Evolutionary conservation across 1,140 invertebrate species (phyloP).

Genomic region (Octopus sinensis): DNA sequence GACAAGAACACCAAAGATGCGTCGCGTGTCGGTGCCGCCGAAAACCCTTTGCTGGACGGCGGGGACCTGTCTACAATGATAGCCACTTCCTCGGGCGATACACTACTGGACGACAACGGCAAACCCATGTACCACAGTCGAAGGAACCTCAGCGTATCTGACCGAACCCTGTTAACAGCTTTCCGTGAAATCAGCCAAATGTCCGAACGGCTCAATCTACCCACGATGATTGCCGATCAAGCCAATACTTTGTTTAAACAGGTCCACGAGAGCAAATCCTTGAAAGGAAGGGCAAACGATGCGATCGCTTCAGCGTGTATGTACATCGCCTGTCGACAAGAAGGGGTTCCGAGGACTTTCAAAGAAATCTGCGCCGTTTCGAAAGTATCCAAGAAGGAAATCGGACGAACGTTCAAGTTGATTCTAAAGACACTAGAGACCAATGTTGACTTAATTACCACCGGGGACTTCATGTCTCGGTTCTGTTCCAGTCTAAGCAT

Average conservation of each 20-base stretch:
- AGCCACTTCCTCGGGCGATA: constrained; percentile 77
- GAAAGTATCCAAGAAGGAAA: constrained; percentile 99
- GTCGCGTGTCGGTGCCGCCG: constrained; percentile 88
- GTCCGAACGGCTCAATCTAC: constrained; percentile 95
- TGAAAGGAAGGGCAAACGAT: constrained; percentile 93
- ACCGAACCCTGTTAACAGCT: constrained; percentile 89
- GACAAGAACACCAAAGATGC: constrained; percentile 95
- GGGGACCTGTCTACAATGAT: constrained; percentile 97
- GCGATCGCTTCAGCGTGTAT: constrained; percentile 97
- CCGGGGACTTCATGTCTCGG: constrained; percentile 89
- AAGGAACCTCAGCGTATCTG: constrained; percentile 65
- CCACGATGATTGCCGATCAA: constrained; percentile 73
- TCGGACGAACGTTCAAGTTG: constrained; percentile 92
- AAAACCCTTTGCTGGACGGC: constrained; percentile 91
- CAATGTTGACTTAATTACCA: constrained; percentile 95
- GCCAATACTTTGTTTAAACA: constrained; percentile 97
- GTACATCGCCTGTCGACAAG: constrained; percentile 97
- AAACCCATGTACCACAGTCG: constrained; percentile 88
- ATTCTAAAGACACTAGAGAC: constrained; percentile 89
- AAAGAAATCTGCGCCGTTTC: constrained; percentile 99
- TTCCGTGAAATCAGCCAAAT: constrained; percentile 95
- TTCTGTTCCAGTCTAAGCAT: constrained; percentile 69
- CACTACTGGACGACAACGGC: constrained; percentile 80
- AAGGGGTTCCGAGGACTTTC: constrained; percentile 97
- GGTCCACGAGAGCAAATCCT: constrained; percentile 89